Evolutionary conservation across 2,888 invertebrate genomes (phyloP).

Genomic region (Gandaritis pyraliata): DNA sequence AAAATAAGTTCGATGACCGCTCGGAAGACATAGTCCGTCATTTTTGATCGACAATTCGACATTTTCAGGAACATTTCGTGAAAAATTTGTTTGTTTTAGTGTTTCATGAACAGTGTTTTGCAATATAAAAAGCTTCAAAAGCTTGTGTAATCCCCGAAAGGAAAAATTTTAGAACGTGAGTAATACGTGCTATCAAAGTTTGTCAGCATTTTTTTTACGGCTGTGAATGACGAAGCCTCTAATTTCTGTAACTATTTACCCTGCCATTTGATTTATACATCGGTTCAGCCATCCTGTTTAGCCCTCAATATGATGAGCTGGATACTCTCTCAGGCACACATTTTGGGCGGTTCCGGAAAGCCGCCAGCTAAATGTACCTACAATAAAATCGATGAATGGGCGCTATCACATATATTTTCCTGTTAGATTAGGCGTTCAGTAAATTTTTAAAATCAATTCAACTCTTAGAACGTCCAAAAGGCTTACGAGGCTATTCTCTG

Average conservation of each 20-base stretch:
- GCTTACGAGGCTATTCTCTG: background rate
- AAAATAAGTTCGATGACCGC: constrained; percentile 57
- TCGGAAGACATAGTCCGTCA: constrained; percentile 71
- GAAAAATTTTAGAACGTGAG: constrained; percentile 47
- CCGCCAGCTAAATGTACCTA: constrained; percentile 2
- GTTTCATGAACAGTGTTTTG: background rate
- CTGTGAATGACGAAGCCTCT: constrained; percentile 66
- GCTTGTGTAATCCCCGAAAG: background rate
- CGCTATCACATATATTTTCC: constrained; percentile 12
- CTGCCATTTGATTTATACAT: constrained; percentile 28
- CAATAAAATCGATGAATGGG: constrained; percentile 20
- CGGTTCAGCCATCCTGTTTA: background rate
- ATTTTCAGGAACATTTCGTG: constrained; percentile 47
- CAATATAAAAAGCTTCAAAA: background rate
- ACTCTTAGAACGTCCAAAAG: background rate
- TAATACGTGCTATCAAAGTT: constrained; percentile 34
- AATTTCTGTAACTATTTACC: constrained; percentile 55
- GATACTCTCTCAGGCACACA: background rate
- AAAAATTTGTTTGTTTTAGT: background rate
- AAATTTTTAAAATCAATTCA: background rate
- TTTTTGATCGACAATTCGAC: constrained; percentile 70
- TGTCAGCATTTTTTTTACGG: constrained; percentile 47
- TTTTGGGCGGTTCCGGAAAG: constrained; percentile 30
- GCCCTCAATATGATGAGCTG: background rate
- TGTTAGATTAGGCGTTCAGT: background rate